Percentiles rank a stretch among this genome's conserved stretches.
Conservation (phyloP, 2,888 invertebrate genomes). For the Sesia apiformis region DNA sequence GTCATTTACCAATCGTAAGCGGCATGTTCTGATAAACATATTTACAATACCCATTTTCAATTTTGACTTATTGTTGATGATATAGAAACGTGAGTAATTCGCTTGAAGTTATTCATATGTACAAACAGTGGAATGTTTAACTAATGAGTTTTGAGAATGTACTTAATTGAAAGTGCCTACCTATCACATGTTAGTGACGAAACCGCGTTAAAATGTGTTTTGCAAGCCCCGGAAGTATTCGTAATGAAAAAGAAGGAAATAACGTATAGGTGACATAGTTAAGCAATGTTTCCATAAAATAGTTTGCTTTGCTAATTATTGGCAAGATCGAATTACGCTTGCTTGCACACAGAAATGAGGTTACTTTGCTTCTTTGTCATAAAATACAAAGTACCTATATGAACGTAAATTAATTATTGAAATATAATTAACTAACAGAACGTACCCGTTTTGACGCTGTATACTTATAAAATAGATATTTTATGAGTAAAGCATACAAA, state of each 20-base stretch:
- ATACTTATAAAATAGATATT: no score
- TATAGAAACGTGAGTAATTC: not conserved
- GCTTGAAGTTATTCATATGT: not conserved
- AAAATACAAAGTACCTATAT: no score
- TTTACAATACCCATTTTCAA: not conserved
- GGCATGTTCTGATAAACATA: not conserved
- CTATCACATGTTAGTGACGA: no score
- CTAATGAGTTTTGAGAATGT: not conserved
- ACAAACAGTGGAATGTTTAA: not conserved
- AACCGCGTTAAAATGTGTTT: conserved; percentile 14
- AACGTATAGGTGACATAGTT: conserved; percentile 8
- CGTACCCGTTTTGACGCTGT: no score
- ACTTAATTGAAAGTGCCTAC: not conserved
- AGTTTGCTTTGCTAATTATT: conserved; percentile 25
- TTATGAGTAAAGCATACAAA: no score
- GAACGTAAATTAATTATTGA: no score
- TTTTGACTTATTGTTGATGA: not conserved
- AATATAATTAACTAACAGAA: no score
- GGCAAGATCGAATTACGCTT: conserved; percentile 26
- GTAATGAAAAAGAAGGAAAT: conserved; percentile 17
- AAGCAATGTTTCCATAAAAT: conserved; percentile 16
- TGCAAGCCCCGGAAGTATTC: conserved; percentile 12
- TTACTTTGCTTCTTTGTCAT: conserved; percentile 6
- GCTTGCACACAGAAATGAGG: conserved; percentile 10
- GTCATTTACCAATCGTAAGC: not conserved